phyloP scores from a whole-genome alignment of 2,888 invertebrate genomes.

The Barypeithes pellucidus region DNA sequence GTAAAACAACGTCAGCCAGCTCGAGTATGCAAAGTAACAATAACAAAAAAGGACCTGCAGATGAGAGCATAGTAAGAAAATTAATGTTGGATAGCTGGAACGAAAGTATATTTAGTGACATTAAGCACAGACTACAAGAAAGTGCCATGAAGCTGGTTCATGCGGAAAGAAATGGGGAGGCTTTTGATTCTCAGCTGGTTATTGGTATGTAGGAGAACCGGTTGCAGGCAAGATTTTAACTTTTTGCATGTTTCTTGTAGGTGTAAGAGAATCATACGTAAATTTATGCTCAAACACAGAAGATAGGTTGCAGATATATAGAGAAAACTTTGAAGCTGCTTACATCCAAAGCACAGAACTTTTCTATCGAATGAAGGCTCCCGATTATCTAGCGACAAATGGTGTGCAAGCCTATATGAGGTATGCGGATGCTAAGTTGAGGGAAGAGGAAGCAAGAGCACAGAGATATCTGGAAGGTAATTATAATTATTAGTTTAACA shows the following conservation, averaged over 20 bases:
- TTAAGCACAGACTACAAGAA: conserved; percentile 92
- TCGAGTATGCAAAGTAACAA: conserved; percentile 62
- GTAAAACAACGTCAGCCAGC: conserved; percentile 72
- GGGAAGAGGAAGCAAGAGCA: conserved; percentile 95
- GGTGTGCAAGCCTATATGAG: conserved; percentile 98
- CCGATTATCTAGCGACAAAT: conserved; percentile 87
- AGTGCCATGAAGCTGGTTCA: conserved; percentile 98
- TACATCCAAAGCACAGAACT: conserved; percentile 95
- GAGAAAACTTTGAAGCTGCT: conserved; percentile 96
- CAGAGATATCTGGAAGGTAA: conserved; percentile 73
- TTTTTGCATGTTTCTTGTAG: conserved; percentile 67
- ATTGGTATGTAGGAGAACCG: conserved; percentile 72
- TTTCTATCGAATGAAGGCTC: conserved; percentile 94
- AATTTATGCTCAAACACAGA: conserved; percentile 95
- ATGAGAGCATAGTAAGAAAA: conserved; percentile 94
- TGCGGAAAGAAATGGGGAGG: conserved; percentile 97
- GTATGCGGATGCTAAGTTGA: conserved; percentile 94
- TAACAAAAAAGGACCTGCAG: conserved; percentile 76
- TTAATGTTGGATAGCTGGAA: conserved; percentile 99
- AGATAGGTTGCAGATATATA: conserved; percentile 95
- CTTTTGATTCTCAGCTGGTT: conserved; percentile 97
- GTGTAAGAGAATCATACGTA: conserved; percentile 98
- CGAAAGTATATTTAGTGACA: conserved; percentile 95
- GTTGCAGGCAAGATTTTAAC: neutral
- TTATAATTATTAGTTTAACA: no score